phyloP scores from a whole-genome alignment of 2,797 vertebrate genomes.

The Neostethus bicornis region DNA sequence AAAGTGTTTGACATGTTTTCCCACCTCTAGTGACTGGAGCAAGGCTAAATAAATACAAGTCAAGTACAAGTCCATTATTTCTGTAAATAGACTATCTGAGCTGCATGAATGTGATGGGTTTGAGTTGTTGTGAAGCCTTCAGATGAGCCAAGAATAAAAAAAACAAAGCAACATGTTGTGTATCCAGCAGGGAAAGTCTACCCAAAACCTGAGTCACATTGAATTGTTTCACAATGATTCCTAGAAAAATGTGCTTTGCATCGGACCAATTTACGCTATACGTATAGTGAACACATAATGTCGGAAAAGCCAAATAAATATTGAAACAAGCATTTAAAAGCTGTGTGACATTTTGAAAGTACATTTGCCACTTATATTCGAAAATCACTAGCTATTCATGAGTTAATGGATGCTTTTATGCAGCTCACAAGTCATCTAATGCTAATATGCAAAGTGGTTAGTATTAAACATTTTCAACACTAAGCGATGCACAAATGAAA shows the following conservation, averaged over 20 bases:
- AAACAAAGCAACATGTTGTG: not conserved
- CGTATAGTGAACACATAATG: slow-evolving; percentile 1
- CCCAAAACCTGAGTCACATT: not conserved
- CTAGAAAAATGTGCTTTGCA: not conserved
- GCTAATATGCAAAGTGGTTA: slow-evolving; percentile 40
- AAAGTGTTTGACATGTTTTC: not conserved
- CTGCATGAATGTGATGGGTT: not conserved
- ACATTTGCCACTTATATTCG: slow-evolving; percentile 4
- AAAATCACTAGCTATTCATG: slow-evolving; percentile 37
- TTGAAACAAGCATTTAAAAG: slow-evolving; percentile 30
- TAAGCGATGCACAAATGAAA: slow-evolving; percentile 47
- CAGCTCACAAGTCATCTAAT: slow-evolving; percentile 38
- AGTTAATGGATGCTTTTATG: slow-evolving; percentile 38
- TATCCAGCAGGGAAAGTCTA: not conserved
- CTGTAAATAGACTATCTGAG: not conserved
- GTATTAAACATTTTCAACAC: slow-evolving; percentile 34
- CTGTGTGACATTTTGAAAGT: slow-evolving; percentile 25
- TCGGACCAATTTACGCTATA: not conserved
- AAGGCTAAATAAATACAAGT: not conserved
- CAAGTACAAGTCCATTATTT: not conserved
- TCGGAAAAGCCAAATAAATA: slow-evolving; percentile 24
- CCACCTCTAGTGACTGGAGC: not conserved
- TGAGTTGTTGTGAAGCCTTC: not conserved
- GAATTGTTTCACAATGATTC: not conserved
- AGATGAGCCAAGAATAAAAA: not conserved